Evolutionary conservation across 1,140 invertebrate species (phyloP), one percentile per base, ranked within the genome.

Genomic region (Prorops nasuta): DNA sequence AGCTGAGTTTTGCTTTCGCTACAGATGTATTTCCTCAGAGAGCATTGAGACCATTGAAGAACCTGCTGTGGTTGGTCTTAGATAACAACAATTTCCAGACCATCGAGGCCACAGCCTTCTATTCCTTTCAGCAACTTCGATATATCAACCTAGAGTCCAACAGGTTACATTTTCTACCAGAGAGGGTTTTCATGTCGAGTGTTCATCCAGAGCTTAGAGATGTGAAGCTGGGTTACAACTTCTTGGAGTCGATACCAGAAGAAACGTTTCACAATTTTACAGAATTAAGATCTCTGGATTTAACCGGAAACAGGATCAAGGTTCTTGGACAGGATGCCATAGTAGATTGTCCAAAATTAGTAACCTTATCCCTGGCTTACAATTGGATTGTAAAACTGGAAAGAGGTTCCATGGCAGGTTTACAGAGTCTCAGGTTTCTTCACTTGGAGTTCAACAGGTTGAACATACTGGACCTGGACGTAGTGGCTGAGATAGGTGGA

Each of bases 101-200:
- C 0, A 78, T 93, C 1, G 82, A 85, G 12, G 75, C 84, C 19
- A 73, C 74, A 0, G 71, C 80, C 1, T 78, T 85, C 9, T 84
- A 86, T 19, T 82, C 84, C 0, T 85, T 89, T 61, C 79, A 82
- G 3, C 83, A 87, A 57, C 66, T 95, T 10, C 85, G 86, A 55
- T 94, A 94, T 68, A 78, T 94, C 16, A 94, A 94, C 76, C 69
- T 96, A 54, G 91, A 92, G 63, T 91, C 89, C 22, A 95, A 95
- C 72, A 82, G 86, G 42, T 74, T 94, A 72, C 67, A 79, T 65
- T 62, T 82, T 80, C 52, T 84, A 7, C 84, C 87, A 0, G 66
- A 77, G 9, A 81, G 82, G 46, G 72, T 91, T 15, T 87, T 93
- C 53, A 79, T 85, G 63, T 75, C 82, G 1, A 82, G 81, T 36